Conservation (phyloP, 1,140 invertebrate genomes). For the Subanguina moxae region DNA sequence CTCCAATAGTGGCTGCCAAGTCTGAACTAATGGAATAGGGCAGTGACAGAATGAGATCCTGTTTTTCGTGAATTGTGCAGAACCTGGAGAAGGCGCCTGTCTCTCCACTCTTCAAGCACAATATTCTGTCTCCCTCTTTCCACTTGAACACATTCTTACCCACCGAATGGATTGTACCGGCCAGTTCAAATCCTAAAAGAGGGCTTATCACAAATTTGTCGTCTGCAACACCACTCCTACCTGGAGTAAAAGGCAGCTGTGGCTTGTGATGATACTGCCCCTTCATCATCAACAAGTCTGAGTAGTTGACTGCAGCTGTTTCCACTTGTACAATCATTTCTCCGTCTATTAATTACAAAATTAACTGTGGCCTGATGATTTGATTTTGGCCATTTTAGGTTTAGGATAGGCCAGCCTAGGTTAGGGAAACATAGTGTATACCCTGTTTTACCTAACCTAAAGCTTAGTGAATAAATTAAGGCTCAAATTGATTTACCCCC, state of each 20-base stretch:
- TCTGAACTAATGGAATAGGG: slow-evolving; percentile 38
- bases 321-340: slow-evolving; percentile 39
- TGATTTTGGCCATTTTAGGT: too few species aligned
- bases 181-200: slow-evolving; percentile 34
- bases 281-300: slow-evolving; percentile 39
- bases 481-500: too few species aligned
- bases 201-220: background rate
- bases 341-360: background rate
- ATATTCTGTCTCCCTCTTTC: slow-evolving; percentile 42
- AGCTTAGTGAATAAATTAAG: too few species aligned
- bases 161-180: slow-evolving; percentile 29
- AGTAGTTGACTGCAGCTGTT: slow-evolving; percentile 41
- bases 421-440: too few species aligned
- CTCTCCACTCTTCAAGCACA: slow-evolving; percentile 22
- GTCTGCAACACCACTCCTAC: too few species aligned
- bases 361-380: too few species aligned
- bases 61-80: slow-evolving; percentile 29
- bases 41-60: slow-evolving; percentile 30
- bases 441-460: too few species aligned
- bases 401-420: too few species aligned
- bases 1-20: slow-evolving; percentile 26
- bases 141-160: slow-evolving; percentile 35
- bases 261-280: slow-evolving; percentile 37
- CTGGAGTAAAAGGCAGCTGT: slow-evolving; percentile 39
- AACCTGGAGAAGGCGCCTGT: slow-evolving; percentile 37